Base-by-base conservation (phyloP, 2,888 invertebrate genomes). In the Amorpha juglandis region DNA sequence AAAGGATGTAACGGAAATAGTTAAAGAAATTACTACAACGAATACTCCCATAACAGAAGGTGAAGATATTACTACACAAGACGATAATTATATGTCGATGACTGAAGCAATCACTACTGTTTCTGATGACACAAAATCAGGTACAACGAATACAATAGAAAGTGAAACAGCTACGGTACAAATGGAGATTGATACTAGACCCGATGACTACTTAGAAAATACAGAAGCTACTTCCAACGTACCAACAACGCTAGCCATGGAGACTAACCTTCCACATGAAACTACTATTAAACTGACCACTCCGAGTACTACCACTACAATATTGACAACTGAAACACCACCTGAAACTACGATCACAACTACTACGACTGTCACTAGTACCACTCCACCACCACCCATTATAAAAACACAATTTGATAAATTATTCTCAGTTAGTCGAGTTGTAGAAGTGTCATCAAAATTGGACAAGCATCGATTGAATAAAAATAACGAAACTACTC, bases 371-470 rank as follows among this genome's bases (percentile, higher is more conserved):
- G 88, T 86, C 12, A 89, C 90, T 21, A 76, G 71, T 52, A 68
- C 76, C 63, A 76, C 87, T 33, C 79, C 83, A 66, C 77, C 82
- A 62, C 75, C 87, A 8, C 90, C 90, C 6, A 82, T 90, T 12
- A 79, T 93, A 38, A 93, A 93, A 85, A 90, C 93, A 27, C 92
- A 93, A 75, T 88, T 94, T 42, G 94, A 96, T 74, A 95, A 95
- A 83, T 78, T 96, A 19, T 95, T 96, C 69, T 95, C 96, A 74
- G 94, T 96, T 0, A 96, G 95, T 81, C 92, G 96, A 80, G 94
- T 96, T 42, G 95, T 95, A 3, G 95, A 96, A 88, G 94, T 96
- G 0, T 95, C 95, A 48, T 95, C 95, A 0, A 95, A 95, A 82
- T 92, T 95, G 78, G 95, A 95, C 45, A 95, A 95, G 79, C 90